These are phyloP conservation scores for Eupleurogrammus muticus DNA, from an alignment of 2,797 vertebrate species.

Conservation along the genomic window DNA sequence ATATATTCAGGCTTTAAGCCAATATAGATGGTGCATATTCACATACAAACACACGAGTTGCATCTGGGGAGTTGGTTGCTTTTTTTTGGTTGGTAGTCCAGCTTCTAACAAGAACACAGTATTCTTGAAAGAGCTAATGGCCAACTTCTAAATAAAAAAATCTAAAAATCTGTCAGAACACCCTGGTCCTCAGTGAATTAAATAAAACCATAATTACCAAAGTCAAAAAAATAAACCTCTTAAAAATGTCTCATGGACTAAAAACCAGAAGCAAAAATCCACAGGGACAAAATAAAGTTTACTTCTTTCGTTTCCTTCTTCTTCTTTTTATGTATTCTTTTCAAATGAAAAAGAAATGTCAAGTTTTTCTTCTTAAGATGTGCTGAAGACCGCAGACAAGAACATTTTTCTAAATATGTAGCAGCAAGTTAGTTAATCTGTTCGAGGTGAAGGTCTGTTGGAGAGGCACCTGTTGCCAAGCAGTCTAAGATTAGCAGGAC, in stretches of 20 bases:
- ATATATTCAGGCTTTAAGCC: neutral
- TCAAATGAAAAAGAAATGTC: constrained; percentile 4
- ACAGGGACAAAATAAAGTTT: neutral
- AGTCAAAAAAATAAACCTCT: neutral
- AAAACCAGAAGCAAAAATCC: neutral
- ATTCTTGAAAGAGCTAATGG: too few species aligned
- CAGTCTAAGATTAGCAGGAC: neutral
- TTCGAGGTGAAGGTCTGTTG: constrained; percentile 1
- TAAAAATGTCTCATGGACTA: neutral
- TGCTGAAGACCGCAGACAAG: neutral
- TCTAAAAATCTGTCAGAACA: too few species aligned
- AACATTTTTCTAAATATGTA: neutral
- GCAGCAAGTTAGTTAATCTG: neutral
- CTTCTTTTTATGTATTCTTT: neutral
- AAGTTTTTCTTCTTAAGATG: too few species aligned
- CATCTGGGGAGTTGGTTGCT: too few species aligned
- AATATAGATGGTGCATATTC: neutral
- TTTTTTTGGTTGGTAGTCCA: too few species aligned
- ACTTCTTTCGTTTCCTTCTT: neutral
- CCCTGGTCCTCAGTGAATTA: neutral
- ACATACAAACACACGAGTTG: neutral
- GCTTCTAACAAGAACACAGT: neutral
- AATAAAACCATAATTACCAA: neutral
- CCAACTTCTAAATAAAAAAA: too few species aligned
- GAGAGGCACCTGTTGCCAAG: neutral